phyloP scores from a whole-genome alignment of 2,113 vertebrate genomes.

The Trochalopteron elliotii region DNA sequence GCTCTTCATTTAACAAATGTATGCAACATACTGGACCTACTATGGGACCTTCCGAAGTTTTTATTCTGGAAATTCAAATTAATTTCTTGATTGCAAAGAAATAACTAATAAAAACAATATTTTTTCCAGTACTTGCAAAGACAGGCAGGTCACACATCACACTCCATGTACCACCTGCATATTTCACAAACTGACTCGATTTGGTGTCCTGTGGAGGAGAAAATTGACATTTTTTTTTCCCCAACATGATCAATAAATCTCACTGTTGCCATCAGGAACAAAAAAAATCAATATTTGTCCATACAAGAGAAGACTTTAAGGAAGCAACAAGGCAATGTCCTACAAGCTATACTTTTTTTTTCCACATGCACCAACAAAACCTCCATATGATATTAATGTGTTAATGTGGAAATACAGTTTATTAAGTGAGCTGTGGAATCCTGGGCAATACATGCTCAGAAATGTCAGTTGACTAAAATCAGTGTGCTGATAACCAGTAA shows the following conservation, averaged over 20 bases:
- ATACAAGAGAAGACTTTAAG: background rate
- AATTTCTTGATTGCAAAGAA: background rate
- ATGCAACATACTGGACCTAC: background rate
- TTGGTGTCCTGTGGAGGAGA: background rate
- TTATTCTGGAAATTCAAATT: background rate
- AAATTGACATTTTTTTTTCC: background rate
- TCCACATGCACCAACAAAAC: background rate
- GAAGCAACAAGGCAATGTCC: background rate
- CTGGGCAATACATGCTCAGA: background rate
- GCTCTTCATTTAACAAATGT: background rate
- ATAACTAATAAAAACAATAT: background rate
- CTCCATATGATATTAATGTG: background rate
- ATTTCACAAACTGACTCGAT: background rate
- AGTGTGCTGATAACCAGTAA: background rate
- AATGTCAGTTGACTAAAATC: background rate
- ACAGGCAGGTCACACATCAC: background rate
- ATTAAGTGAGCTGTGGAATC: background rate
- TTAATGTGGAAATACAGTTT: background rate
- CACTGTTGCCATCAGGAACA: background rate
- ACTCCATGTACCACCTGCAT: background rate
- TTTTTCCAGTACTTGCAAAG: background rate
- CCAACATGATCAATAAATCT: background rate
- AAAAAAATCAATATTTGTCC: background rate
- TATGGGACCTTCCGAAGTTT: background rate
- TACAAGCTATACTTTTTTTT: background rate